These are phyloP conservation scores for Achlya flavicornis DNA, from an alignment of 2,888 invertebrate species.

Conservation along the genomic window DNA sequence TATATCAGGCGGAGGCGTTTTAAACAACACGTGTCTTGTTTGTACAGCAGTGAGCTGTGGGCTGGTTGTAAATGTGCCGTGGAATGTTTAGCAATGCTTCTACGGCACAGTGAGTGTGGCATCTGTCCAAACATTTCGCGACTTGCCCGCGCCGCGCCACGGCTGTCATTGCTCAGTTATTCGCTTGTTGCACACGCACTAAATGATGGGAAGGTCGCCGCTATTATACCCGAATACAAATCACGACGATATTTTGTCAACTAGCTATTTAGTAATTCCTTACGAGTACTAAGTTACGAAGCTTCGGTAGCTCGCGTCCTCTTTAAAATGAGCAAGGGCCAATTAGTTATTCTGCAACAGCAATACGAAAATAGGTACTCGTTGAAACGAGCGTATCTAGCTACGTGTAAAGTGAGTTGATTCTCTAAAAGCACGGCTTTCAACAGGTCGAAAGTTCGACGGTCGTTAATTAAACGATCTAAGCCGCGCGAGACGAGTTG, in stretches of 20 bases:
- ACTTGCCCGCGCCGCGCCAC: conserved; percentile 22
- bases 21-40: conserved; percentile 67
- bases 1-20: conserved; percentile 61
- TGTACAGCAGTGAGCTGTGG: conserved; percentile 57
- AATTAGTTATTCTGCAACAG: conserved; percentile 33
- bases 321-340: conserved; percentile 16
- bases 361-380: conserved; percentile 42
- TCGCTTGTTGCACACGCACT: conserved; percentile 48
- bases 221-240: conserved; percentile 28
- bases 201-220: conserved; percentile 37
- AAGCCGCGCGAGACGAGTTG: conserved; percentile 72
- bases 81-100: conserved; percentile 46
- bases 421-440: conserved; percentile 72
- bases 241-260: conserved; percentile 6
- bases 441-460: conserved; percentile 82
- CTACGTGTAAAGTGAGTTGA: conserved; percentile 68
- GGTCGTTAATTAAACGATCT: conserved; percentile 82
- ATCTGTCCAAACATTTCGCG: conserved; percentile 63
- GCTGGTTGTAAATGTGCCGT: conserved; percentile 56
- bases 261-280: background rate
- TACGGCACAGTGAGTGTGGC: conserved; percentile 41
- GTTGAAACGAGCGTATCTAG: conserved; percentile 47
- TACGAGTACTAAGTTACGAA: background rate
- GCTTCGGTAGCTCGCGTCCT: background rate
- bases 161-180: conserved; percentile 53